Evolutionary conservation across 2,113 vertebrate genomes (phyloP), one percentile per base, ranked within the genome.

Genomic region (Cebidichthys violaceus): DNA sequence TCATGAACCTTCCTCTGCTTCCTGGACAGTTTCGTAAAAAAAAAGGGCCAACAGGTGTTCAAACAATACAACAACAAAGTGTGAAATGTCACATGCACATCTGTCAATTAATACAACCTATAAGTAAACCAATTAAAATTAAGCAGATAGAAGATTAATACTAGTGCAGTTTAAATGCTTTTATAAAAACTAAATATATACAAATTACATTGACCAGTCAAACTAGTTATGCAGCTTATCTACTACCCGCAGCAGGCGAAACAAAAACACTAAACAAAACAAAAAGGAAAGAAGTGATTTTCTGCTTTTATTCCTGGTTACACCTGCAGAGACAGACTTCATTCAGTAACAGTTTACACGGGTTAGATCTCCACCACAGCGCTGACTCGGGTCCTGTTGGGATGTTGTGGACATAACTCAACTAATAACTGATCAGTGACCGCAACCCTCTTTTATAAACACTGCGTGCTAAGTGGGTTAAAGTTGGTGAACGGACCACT

Each of bases 321-420:
- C 10, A 47, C 29, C 66, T 65, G 35, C 37, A 60, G 22, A 71
- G 20, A 1, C 41, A 0, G 27, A 47, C 55, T 79, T 87, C 84
- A 86, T 87, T 84, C 84, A 84, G 73, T 24, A 14, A 29, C 31
- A 62, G 33, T 24, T 54, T 1, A 15, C 17, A 22, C 31, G 2
- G 27, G 22, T 45, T 4, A 6, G 37, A 18, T 8, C 17, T 33
- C n/a, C 47, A 50, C 20, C 7, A 13, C 20, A 20, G 43, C 1
- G 5, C 13, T 60, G 1, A 35, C 7, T 59, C 14, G 0, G 1
- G 4, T 2, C 1, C 22, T 1, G 18, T 13, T 27, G 5, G 18
- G 3, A 5, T 9, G 35, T 45, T 52, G 27, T 29, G 39, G 8
- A 54, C 24, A n/a, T 14, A 6, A 27, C 15, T 24, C 2, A 54